Base-by-base conservation (phyloP, 2,113 vertebrate species). In the Mus spicilegus region DNA sequence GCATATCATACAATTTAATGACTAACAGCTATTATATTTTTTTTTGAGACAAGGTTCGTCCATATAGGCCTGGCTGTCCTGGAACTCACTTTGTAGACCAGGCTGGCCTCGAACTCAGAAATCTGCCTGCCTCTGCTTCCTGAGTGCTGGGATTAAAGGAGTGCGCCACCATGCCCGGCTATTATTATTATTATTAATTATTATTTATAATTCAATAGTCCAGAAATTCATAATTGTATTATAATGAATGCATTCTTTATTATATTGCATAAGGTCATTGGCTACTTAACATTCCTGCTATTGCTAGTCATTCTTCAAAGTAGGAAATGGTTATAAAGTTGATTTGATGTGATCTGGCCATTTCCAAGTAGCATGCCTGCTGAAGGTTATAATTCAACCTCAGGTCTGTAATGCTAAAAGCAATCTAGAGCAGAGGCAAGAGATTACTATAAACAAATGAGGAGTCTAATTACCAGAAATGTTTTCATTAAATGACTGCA, bases 401-500 rank as follows among this genome's bases (percentile, higher is more conserved):
- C 16, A 84, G 24, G 16, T 69, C 7, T 95, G 0, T 77, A 88
- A 86, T 86, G 30, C 58, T 88, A 94, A 26, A 88, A 92, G 36
- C 42, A 82, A 56, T 94, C 63, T 87, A 12, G 9, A 94, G 17
- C 36, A 39, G 77, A 89, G 49, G 42, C n/a, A 93, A 89, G 49
- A 91, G 24, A 87, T n/a, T 91, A n/a, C 63, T 54, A 95, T 42
- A 72, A 93, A 76, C 36, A 89, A 95, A 24, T 82, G 16, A 76
- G 69, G n/a, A 86, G 46, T 86, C 49, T 75, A 94, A 78, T 91
- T 97, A 91, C 61, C 63, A 84, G 54, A 6, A 78, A 78, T 91
- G 39, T 67, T 95, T 96, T 95, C 33, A 89, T 67, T 96, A 87
- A 92, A 77, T 22, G 28, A 19, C 67, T 91, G 12, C 6, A 89